Percentiles rank a stretch among this genome's conserved stretches.
These are phyloP conservation scores for Sminthurinus aureus DNA, from an alignment of 2,888 invertebrate genomes.

Conservation along the genomic window DNA sequence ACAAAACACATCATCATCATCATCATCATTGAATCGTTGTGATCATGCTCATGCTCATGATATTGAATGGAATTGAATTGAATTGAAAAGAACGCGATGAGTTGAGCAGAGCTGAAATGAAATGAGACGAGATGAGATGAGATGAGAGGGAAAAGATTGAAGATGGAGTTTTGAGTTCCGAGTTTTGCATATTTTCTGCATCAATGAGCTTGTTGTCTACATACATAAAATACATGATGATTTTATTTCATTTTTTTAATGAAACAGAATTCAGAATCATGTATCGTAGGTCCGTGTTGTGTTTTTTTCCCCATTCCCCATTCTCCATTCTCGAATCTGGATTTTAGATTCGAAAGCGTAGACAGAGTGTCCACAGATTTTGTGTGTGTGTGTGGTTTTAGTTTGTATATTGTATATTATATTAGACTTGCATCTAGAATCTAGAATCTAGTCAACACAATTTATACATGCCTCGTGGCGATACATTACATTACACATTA, in stretches of 20 bases:
- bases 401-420: not conserved
- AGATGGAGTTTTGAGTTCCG: no score
- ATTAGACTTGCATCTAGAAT: no score
- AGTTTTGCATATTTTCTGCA: constrained; percentile 30
- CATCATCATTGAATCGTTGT: no score
- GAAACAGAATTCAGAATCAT: not conserved
- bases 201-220: constrained; percentile 19
- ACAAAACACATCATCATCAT: no score
- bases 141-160: not conserved
- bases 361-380: not conserved
- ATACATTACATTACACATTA: not conserved
- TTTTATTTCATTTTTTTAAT: constrained; percentile 1
- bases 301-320: not conserved
- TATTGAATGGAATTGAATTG: no score
- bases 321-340: no score
- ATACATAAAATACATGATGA: not conserved
- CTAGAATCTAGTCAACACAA: no score
- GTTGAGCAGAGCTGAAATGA: not conserved
- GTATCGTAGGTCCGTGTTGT: not conserved
- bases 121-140: not conserved
- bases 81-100: no score
- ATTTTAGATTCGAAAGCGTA: not conserved
- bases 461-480: not conserved
- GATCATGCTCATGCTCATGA: no score
- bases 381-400: not conserved